A percentile compares a stretch with the other conserved stretches of the same genome.
phyloP scores from a whole-genome alignment of 2,888 invertebrate genomes.

The Willowsia nigromaculata region DNA sequence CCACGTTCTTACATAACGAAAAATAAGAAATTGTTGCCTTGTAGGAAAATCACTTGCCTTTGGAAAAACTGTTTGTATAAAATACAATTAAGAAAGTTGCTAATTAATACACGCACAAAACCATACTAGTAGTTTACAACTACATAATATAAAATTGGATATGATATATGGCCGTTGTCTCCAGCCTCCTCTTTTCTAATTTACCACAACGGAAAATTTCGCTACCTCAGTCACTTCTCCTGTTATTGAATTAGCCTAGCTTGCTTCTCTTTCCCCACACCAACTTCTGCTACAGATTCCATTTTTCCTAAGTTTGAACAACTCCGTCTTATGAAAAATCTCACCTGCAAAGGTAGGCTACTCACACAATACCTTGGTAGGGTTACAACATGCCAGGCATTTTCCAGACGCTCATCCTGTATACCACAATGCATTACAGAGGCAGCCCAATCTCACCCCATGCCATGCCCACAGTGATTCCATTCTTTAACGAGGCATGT shows the following conservation, averaged over 20 bases:
- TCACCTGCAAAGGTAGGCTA: not conserved
- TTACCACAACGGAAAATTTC: slow-evolving; percentile 26
- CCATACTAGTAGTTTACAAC: not conserved
- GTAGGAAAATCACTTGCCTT: not conserved
- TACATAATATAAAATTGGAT: not conserved
- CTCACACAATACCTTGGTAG: not conserved
- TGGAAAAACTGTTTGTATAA: not conserved
- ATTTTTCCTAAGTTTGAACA: not conserved
- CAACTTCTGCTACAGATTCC: no score
- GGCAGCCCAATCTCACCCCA: slow-evolving; percentile 67
- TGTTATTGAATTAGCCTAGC: slow-evolving; percentile 37
- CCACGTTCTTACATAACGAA: not conserved
- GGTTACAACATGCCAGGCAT: not conserved
- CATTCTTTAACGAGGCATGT: slow-evolving; percentile 39
- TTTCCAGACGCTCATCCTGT: not conserved
- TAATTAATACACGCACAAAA: slow-evolving; percentile 29
- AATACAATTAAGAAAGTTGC: slow-evolving; percentile 1
- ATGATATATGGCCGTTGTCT: slow-evolving; percentile 26
- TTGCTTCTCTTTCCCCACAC: not conserved
- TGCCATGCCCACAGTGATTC: slow-evolving; percentile 68
- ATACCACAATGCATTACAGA: not conserved
- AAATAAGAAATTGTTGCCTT: not conserved
- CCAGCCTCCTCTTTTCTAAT: not conserved
- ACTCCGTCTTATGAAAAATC: not conserved
- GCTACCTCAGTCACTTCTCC: not conserved